These are phyloP conservation scores for Terebella lapidaria DNA, from an alignment of 2,888 invertebrate species.

Conservation along the genomic window DNA sequence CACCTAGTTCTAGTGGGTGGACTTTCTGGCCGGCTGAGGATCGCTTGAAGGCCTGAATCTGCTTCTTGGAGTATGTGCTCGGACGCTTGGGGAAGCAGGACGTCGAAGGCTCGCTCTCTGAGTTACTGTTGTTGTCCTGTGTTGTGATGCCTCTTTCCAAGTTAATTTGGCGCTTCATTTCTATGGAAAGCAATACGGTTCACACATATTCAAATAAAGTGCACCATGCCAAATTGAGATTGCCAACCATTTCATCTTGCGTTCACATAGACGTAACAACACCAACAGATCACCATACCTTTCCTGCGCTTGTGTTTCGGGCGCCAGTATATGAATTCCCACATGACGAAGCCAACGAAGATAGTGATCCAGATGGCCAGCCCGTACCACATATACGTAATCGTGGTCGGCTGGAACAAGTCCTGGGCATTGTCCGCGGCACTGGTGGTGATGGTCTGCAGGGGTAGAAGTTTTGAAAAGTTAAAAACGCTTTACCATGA, in stretches of 20 bases:
- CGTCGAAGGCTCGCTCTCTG: background rate
- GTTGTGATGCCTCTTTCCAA: background rate
- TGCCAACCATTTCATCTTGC: too few relatives aligned
- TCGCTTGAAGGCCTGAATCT: background rate
- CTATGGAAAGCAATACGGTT: background rate
- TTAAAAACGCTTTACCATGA: too few relatives aligned
- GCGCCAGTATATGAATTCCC: slow-evolving; percentile 18
- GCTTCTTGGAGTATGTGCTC: background rate
- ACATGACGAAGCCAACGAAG: slow-evolving; percentile 15
- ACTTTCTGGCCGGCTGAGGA: background rate
- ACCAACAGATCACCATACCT: too few relatives aligned
- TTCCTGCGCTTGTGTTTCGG: slow-evolving; percentile 16
- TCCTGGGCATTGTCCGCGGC: slow-evolving; percentile 10
- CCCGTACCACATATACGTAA: slow-evolving; percentile 14
- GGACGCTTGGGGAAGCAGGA: slow-evolving; percentile 3
- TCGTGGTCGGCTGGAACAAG: slow-evolving; percentile 15
- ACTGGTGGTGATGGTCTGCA: background rate
- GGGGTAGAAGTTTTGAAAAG: too few relatives aligned
- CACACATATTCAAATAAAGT: too few relatives aligned
- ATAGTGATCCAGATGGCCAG: slow-evolving; percentile 13
- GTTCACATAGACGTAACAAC: too few relatives aligned
- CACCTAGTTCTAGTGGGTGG: background rate
- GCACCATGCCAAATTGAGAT: too few relatives aligned
- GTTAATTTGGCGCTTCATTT: background rate
- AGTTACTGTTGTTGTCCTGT: background rate